Evolutionary conservation across 2,113 vertebrate species (phyloP).

Genomic region (Oreotragus oreotragus): DNA sequence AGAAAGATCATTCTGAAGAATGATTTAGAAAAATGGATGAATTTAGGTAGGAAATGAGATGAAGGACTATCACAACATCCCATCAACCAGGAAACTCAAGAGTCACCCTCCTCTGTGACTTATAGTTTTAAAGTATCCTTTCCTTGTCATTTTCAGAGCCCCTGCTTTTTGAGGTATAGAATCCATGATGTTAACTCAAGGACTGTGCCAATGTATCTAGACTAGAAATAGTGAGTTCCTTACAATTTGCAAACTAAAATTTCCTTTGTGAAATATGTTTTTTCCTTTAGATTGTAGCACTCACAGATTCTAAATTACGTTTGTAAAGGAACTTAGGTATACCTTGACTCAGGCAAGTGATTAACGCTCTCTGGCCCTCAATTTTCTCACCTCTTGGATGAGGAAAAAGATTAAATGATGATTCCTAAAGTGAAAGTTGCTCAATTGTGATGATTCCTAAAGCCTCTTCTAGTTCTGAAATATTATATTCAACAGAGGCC

Average conservation of each 20-base stretch:
- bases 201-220: not conserved
- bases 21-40: not conserved
- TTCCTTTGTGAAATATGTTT: not conserved
- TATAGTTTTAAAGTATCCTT: not conserved
- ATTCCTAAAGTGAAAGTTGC: not conserved
- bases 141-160: not conserved
- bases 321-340: not conserved
- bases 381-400: constrained; percentile 12
- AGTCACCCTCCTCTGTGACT: not conserved
- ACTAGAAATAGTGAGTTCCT: not conserved
- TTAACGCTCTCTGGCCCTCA: not conserved
- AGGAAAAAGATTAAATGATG: not conserved
- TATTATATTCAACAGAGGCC: not conserved
- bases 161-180: not conserved
- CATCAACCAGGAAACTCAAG: not conserved
- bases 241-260: not conserved
- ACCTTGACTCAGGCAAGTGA: not conserved
- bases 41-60: not conserved
- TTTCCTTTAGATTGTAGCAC: not conserved
- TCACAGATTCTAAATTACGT: not conserved
- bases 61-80: not conserved
- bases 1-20: not conserved
- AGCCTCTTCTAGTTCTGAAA: not conserved
- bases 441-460: not conserved
- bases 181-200: not conserved